Conservation (phyloP, 2,797 vertebrate species). For the Saguinus oedipus region DNA sequence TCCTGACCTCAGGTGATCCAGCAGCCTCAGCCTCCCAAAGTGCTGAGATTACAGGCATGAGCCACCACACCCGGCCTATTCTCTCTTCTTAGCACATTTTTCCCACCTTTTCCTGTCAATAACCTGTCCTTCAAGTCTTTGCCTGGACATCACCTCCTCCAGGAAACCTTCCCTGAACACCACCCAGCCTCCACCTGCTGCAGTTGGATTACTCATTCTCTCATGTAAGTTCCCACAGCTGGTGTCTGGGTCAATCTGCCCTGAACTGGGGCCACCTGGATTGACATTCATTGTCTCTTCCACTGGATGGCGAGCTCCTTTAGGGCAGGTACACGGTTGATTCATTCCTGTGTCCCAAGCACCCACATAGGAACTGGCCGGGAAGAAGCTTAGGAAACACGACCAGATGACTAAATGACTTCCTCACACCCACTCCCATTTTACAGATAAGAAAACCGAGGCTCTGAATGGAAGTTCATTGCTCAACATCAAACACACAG, state of each 20-base stretch:
- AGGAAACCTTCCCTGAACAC: conserved; percentile 34
- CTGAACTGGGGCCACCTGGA: background rate
- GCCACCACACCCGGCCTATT: fast-evolving
- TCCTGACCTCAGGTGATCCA: no score
- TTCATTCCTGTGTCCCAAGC: background rate
- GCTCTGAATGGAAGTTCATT: background rate
- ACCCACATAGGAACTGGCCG: background rate
- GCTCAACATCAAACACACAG: background rate
- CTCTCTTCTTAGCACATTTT: background rate
- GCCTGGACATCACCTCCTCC: background rate
- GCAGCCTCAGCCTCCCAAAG: no score
- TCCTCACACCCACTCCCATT: background rate
- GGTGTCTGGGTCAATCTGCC: background rate
- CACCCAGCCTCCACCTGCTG: background rate
- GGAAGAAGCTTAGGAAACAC: conserved; percentile 35
- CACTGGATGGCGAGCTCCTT: background rate
- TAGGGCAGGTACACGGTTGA: background rate
- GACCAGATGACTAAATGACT: conserved; percentile 31
- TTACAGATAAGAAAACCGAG: conserved; percentile 21
- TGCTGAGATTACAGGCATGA: no score
- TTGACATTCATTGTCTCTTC: background rate
- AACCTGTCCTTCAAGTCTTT: conserved; percentile 6
- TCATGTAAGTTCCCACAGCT: background rate
- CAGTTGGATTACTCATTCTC: background rate
- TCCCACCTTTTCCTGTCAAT: background rate